Evolutionary conservation across 2,797 vertebrate species (phyloP).

Genomic region (Thunnus albacares): DNA sequence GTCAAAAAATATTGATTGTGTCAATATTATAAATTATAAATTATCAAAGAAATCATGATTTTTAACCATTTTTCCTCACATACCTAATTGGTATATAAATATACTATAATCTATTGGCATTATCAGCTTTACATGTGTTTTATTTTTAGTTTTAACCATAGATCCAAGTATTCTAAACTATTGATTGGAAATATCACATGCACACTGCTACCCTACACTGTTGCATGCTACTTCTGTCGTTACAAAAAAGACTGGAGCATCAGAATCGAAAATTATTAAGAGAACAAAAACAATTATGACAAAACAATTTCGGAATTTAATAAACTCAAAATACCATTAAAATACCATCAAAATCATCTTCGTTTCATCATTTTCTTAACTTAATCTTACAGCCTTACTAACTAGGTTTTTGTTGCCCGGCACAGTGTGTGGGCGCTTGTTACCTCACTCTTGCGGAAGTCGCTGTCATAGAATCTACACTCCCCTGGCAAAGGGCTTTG

Average conservation of each 20-base stretch:
- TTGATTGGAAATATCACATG: slow-evolving; percentile 37
- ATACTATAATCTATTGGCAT: not conserved
- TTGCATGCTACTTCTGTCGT: slow-evolving; percentile 49
- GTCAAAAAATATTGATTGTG: not conserved
- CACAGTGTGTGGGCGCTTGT: slow-evolving; percentile 58
- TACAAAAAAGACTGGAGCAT: slow-evolving; percentile 23
- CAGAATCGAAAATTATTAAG: not conserved
- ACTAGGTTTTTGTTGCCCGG: slow-evolving; percentile 54
- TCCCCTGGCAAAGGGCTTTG: slow-evolving; percentile 81
- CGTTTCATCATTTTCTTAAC: slow-evolving; percentile 12
- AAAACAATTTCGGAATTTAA: not conserved
- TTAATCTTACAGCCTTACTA: slow-evolving; percentile 20
- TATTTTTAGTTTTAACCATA: not conserved
- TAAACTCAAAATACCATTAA: slow-evolving; percentile 11
- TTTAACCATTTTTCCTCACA: not conserved
- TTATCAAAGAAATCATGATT: not conserved
- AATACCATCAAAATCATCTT: not conserved
- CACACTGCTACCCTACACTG: slow-evolving; percentile 35
- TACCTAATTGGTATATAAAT: not conserved
- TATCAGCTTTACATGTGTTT: not conserved
- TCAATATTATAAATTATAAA: not conserved
- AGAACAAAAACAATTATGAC: not conserved
- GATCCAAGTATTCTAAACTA: not conserved
- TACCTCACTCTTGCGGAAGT: slow-evolving; percentile 87
- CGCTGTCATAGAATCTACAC: slow-evolving; percentile 82